A percentile compares a stretch with the other conserved stretches of the same genome.
These are phyloP conservation scores for Neostethus bicornis DNA, from an alignment of 2,797 vertebrate genomes.

Conservation along the genomic window DNA sequence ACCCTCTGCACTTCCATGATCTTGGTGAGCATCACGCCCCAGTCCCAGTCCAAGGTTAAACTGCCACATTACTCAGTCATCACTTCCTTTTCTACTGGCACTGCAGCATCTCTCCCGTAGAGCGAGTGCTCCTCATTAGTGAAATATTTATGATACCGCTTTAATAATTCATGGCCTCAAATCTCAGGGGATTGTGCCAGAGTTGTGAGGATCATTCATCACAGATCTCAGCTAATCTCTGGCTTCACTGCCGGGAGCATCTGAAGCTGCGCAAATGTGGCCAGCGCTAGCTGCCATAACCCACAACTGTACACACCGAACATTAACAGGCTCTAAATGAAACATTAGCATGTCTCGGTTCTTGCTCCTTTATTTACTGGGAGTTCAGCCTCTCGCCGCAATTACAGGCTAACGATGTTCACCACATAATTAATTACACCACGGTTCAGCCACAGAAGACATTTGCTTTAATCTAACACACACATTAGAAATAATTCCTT, in stretches of 20 bases:
- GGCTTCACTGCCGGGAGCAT: constrained; percentile 27
- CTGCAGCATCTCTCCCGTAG: too few relatives aligned
- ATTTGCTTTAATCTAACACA: constrained; percentile 19
- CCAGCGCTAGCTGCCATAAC: constrained; percentile 32
- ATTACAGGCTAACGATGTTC: constrained; percentile 24
- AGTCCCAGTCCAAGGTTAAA: constrained; percentile 58
- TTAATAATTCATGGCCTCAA: constrained; percentile 67
- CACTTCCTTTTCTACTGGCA: constrained; percentile 12
- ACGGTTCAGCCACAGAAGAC: neutral
- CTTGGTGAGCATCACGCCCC: constrained; percentile 3
- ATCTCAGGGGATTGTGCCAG: constrained; percentile 45
- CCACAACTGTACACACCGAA: constrained; percentile 18
- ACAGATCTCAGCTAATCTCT: constrained; percentile 64
- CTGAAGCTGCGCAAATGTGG: constrained; percentile 30
- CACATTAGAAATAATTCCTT: constrained; percentile 9
- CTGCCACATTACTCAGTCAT: constrained; percentile 36
- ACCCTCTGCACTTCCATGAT: neutral
- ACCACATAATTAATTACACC: constrained; percentile 30
- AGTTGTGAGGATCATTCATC: constrained; percentile 64
- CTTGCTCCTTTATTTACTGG: constrained; percentile 21
- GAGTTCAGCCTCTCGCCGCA: neutral
- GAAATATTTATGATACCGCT: constrained; percentile 68
- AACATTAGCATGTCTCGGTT: constrained; percentile 36
- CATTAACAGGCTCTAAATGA: constrained; percentile 51
- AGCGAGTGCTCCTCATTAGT: constrained; percentile 60